phyloP scores from a whole-genome alignment of 2,888 invertebrate genomes.

The Urechis unicinctus region DNA sequence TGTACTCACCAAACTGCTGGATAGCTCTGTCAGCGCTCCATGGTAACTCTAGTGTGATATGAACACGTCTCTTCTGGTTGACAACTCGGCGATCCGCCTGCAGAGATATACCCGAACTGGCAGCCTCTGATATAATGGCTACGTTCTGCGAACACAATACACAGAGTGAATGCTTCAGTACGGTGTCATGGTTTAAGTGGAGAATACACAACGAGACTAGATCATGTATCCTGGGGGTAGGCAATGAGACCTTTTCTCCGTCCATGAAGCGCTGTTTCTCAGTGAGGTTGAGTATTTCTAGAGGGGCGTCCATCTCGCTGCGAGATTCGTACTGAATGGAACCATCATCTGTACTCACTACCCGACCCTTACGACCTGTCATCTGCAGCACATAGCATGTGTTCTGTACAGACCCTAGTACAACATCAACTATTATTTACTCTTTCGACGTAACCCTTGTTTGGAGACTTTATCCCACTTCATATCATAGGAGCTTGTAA shows the following conservation, averaged over 20 bases:
- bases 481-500: too few relatives aligned
- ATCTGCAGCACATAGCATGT: slow-evolving; percentile 58
- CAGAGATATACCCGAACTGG: slow-evolving; percentile 77
- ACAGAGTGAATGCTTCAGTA: not conserved
- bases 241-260: slow-evolving; percentile 80
- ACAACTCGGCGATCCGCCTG: slow-evolving; percentile 90
- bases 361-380: slow-evolving; percentile 86
- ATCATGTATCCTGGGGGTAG: too few relatives aligned
- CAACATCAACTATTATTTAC: too few relatives aligned
- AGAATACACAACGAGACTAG: not conserved
- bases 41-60: slow-evolving; percentile 95
- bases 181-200: not conserved
- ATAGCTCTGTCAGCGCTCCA: slow-evolving; percentile 99
- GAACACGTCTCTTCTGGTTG: slow-evolving; percentile 90
- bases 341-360: slow-evolving; percentile 80
- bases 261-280: slow-evolving; percentile 86
- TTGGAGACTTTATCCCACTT: too few relatives aligned
- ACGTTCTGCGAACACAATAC: slow-evolving; percentile 58
- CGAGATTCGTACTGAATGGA: slow-evolving; percentile 82
- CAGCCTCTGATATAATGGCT: slow-evolving; percentile 98
- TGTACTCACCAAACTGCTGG: slow-evolving; percentile 91
- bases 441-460: too few relatives aligned
- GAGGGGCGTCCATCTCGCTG: slow-evolving; percentile 87
- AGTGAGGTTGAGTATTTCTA: slow-evolving; percentile 93
- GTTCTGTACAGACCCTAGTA: not conserved